Evolutionary conservation across 2,888 invertebrate genomes (phyloP).

Genomic region (Neoitamus cyanurus): DNA sequence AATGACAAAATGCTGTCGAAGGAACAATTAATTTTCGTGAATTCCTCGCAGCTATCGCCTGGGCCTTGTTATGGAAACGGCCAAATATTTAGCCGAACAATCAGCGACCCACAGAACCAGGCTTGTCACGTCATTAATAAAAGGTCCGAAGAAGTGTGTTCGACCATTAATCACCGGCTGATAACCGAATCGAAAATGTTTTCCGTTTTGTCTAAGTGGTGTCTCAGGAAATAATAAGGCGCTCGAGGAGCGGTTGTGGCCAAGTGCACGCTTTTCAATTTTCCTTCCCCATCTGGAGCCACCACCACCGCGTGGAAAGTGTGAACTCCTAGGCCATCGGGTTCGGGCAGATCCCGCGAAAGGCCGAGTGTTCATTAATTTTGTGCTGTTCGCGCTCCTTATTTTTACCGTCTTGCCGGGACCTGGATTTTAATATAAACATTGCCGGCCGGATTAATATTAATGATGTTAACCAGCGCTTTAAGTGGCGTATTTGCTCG

Average conservation of each 20-base stretch:
- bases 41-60: neutral
- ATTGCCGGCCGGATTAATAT: constrained; percentile 48
- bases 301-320: neutral
- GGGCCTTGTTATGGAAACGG: neutral
- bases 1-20: constrained; percentile 5
- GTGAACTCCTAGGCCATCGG: neutral
- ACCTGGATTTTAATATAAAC: constrained; percentile 51
- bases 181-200: constrained; percentile 49
- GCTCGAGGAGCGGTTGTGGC: neutral
- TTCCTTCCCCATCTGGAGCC: neutral
- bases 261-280: neutral
- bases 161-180: constrained; percentile 50
- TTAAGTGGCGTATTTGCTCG: constrained; percentile 49
- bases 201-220: constrained; percentile 32
- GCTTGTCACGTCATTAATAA: constrained; percentile 50
- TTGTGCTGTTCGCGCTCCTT: constrained; percentile 28
- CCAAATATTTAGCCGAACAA: neutral
- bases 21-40: neutral
- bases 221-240: constrained; percentile 26
- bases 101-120: neutral
- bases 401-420: constrained; percentile 38
- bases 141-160: constrained; percentile 35
- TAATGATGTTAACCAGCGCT: constrained; percentile 52
- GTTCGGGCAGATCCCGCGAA: neutral
- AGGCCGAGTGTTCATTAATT: constrained; percentile 1